Percentiles rank a stretch among this genome's conserved stretches.
Conservation (phyloP, 1,140 invertebrate genomes). For the Bradysia coprophila region DNA sequence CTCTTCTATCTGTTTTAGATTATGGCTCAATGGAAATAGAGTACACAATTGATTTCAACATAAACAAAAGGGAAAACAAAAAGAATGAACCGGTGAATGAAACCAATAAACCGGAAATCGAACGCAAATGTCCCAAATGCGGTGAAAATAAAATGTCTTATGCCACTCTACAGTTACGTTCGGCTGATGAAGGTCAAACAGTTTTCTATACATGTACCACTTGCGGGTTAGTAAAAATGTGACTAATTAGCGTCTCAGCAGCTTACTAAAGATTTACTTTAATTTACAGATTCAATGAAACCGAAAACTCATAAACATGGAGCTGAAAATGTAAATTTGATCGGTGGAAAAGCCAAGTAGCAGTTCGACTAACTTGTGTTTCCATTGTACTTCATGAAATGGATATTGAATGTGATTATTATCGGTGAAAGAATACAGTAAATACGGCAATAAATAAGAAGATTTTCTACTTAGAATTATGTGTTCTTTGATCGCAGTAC, state of each 20-base stretch:
- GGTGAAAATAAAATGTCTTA: conserved; percentile 85
- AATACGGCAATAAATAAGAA: no score
- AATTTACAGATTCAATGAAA: conserved; percentile 52
- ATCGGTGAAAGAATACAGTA: no score
- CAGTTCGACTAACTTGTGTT: no score
- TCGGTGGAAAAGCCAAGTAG: no score
- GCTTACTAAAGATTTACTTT: conserved; percentile 4
- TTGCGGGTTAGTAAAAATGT: conserved; percentile 53
- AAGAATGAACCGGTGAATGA: conserved; percentile 32
- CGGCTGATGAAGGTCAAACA: conserved; percentile 97
- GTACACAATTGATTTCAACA: conserved; percentile 49
- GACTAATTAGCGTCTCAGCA: conserved; percentile 1
- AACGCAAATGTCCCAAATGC: conserved; percentile 78
- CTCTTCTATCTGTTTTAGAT: conserved; percentile 28
- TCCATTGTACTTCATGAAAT: no score
- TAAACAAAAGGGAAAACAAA: conserved; percentile 22
- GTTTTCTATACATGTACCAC: conserved; percentile 93
- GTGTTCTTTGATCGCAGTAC: no score
- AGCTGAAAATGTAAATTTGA: no score
- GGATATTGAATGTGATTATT: no score
- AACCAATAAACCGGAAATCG: conserved; percentile 64
- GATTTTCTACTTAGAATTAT: no score
- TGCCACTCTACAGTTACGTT: conserved; percentile 81
- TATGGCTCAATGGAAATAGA: conserved; percentile 40
- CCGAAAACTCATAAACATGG: conserved; percentile 51